Evolutionary conservation across 2,797 vertebrate species (phyloP).

Genomic region (Anolis apletophallus): DNA sequence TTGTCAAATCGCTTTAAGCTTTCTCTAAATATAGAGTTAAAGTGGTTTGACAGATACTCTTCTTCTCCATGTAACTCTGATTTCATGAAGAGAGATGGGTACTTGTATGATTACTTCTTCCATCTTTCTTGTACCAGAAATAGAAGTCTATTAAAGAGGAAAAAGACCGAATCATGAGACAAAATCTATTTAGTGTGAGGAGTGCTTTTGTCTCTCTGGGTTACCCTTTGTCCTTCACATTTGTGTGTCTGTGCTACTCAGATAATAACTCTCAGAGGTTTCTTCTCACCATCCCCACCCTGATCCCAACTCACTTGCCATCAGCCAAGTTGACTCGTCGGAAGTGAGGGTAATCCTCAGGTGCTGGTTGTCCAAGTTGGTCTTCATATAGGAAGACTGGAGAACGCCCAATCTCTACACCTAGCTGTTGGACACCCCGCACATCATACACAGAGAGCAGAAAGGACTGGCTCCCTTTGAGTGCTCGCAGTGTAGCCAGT

Average conservation of each 20-base stretch:
- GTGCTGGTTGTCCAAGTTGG: constrained; percentile 81
- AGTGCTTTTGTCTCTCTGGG: background rate
- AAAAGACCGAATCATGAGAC: too few species aligned
- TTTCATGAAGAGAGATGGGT: background rate
- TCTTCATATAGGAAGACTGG: constrained; percentile 88
- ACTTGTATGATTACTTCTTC: background rate
- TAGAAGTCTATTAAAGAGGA: too few species aligned
- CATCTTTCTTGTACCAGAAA: too few species aligned
- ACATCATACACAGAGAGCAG: constrained; percentile 88
- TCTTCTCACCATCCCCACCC: background rate
- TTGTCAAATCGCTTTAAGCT: background rate
- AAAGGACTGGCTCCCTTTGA: constrained; percentile 82
- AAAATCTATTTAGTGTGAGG: background rate
- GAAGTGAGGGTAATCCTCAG: constrained; percentile 85
- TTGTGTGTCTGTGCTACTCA: background rate
- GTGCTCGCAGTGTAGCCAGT: constrained; percentile 85
- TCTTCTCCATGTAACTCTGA: background rate
- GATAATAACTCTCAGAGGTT: background rate
- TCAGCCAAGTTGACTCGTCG: constrained; percentile 86
- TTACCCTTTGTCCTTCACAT: background rate
- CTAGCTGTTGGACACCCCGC: constrained; percentile 86
- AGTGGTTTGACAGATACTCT: background rate
- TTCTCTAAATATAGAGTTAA: background rate
- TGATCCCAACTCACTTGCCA: constrained; percentile 84
- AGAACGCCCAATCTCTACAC: constrained; percentile 84